Base-by-base conservation (phyloP, 2,797 vertebrate genomes). In the Lepidocolaptes lacrymiger region DNA sequence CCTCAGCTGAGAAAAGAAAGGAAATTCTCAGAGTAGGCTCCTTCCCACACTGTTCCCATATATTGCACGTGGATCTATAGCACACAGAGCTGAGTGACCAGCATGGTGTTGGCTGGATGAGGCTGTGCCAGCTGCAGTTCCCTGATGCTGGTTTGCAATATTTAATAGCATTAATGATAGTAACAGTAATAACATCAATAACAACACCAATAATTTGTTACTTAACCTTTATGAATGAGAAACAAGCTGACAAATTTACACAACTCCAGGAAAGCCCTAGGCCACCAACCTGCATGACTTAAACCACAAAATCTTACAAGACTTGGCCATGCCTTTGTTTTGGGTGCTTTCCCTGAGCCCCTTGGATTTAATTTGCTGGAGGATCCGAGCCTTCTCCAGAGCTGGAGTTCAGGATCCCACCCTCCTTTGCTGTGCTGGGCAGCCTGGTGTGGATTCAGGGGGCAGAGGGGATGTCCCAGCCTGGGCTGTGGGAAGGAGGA, bases 51-150 rank as follows among this genome's bases (percentile, higher is more conserved):
- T 7, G 63, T 22, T 66, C 14, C 14, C 28, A 12, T 4, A 37
- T 19, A 0, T 48, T 7, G 26, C 59, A 37, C 32, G 4, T 0
- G 3, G 48, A 26, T 17, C 79, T 48, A 1, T 2, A 67, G 18
- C 10, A 6, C 3, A 13, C 2, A 1, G 46, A 62, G 51, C 67
- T 1, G 7, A 4, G 3, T 1, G 16, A 34, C 66, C 7, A 1
- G 28, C n/a, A 12, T 3, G 0, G 58, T 51, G 81, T 32, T 0
- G 23, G 52, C 21, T 10, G 67, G 61, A 9, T 6, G 34, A 46
- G 66, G 72, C 55, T 58, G 49, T 4, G 43, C 59, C 15, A 30
- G 2, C 58, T 34, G 61, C 6, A 1, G 54, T 41, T 88, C 32
- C 84, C 41, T 4, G 0, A 5, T 49, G 63, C 63, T 44, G 4